Base-by-base conservation (phyloP, 2,113 vertebrate genomes). In the Trichechus manatus region DNA sequence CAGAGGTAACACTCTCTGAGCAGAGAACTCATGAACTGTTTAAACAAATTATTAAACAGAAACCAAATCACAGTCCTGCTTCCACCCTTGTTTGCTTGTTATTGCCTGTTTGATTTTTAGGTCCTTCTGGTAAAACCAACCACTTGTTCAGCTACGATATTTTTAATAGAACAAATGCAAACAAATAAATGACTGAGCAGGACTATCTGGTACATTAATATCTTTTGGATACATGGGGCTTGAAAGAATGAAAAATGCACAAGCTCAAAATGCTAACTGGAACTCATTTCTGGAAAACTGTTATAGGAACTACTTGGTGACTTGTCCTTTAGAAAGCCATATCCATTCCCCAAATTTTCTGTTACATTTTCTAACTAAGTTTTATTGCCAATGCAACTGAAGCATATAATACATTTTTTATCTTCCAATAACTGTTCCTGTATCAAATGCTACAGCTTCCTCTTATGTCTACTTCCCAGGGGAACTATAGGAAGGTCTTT, bases 221-320 rank as follows among this genome's bases (percentile, higher is more conserved):
- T 61, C 47, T 93, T 93, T 75, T 84, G 33, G 63, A 56, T 66
- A 91, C 36, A 39, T 50, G 47, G 29, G 31, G 87, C 61, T 72
- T 91, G 22, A 64, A 95, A 90, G 47, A 68, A 74, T 87, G 14
- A 91, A 72, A 90, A 94, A 70, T 39, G 14, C 11, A 83, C 33
- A 87, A 87, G 31, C 50, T 87, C 29, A 59, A 95, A 91, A 91
- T 93, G 72, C 53, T 53, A 96, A 95, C 15, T 44, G 19, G 44
- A 15, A 91, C 6, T 7, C 36, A 53, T 80, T 95, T 95, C 63
- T 87, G 42, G 25, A 96, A 97, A 92, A 85, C 68, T 64, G 17
- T 64, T 82, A 74, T 0, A 84, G 66, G 15, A 89, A 85, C 19
- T 89, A 89, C n/a, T 82, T 82, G 19, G 74, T 93, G n/a, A 74